phyloP scores from a whole-genome alignment of 2,113 vertebrate genomes.

The Nasalis larvatus region DNA sequence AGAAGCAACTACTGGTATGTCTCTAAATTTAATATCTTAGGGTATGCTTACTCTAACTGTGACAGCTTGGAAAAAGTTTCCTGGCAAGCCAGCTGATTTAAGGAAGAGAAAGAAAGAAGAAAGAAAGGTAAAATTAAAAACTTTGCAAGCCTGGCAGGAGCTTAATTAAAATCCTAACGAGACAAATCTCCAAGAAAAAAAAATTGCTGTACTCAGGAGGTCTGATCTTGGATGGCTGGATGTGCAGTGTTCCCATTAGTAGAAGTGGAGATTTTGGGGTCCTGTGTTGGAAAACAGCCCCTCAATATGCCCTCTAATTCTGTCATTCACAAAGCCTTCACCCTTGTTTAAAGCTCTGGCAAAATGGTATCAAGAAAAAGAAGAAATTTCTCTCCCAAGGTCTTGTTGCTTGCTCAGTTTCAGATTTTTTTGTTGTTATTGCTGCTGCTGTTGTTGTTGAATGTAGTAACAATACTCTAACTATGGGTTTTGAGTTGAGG shows the following conservation, averaged over 20 bases:
- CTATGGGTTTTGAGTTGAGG: neutral
- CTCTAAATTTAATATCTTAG: slow-evolving; percentile 68
- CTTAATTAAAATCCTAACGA: slow-evolving; percentile 85
- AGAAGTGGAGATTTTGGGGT: slow-evolving; percentile 56
- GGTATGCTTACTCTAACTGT: slow-evolving; percentile 70
- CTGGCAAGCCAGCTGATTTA: slow-evolving; percentile 69
- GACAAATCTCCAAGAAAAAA: slow-evolving; percentile 78
- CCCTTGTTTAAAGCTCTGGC: slow-evolving; percentile 78
- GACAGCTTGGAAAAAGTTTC: slow-evolving; percentile 72
- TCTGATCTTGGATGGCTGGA: slow-evolving; percentile 73
- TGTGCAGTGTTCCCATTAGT: slow-evolving; percentile 57
- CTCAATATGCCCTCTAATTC: slow-evolving; percentile 76
- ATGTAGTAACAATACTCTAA: neutral
- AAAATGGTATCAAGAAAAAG: slow-evolving; percentile 75
- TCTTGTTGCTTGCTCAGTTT: slow-evolving; percentile 51
- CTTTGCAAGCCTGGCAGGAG: slow-evolving; percentile 78
- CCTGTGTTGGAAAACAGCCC: slow-evolving; percentile 69
- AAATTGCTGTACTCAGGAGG: slow-evolving; percentile 66
- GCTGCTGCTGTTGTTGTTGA: neutral
- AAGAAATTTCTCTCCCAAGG: slow-evolving; percentile 69
- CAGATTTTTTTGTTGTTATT: neutral
- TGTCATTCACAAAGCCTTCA: slow-evolving; percentile 80
- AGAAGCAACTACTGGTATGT: slow-evolving; percentile 51
- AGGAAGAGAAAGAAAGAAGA: slow-evolving; percentile 48
- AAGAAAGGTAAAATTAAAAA: slow-evolving; percentile 68